Conservation (phyloP, 1,140 invertebrate species). For the Drosophila setifemur region DNA sequence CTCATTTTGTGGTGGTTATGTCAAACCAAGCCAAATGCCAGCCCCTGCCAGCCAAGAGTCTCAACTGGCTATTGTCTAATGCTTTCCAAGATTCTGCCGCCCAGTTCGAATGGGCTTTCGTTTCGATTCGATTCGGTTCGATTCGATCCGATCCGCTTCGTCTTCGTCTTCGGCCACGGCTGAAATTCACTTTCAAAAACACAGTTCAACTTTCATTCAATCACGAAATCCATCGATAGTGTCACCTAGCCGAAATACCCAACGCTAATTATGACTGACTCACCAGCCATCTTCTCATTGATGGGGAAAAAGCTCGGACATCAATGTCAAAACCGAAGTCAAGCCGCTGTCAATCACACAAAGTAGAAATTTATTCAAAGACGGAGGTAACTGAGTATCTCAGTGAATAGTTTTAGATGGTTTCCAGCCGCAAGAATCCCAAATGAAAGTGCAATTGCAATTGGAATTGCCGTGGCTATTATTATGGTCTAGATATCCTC, state of each 20-base stretch:
- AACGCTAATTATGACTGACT: conserved; percentile 59
- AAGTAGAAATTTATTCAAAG: conserved; percentile 46
- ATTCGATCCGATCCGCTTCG: conserved; percentile 12
- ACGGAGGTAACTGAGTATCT: neutral
- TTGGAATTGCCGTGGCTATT: conserved; percentile 32
- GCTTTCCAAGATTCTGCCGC: conserved; percentile 37
- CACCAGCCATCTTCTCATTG: neutral
- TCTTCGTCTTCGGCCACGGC: conserved; percentile 30
- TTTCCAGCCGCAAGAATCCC: conserved; percentile 22
- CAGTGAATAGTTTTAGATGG: neutral
- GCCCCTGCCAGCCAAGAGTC: neutral
- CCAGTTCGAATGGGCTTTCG: conserved; percentile 22
- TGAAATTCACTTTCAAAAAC: conserved; percentile 61
- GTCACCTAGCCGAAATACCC: conserved; percentile 55
- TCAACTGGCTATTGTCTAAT: conserved; percentile 38
- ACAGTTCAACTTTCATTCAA: conserved; percentile 61
- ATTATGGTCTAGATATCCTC: conserved; percentile 42
- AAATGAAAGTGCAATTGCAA: conserved; percentile 43
- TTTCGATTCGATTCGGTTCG: conserved; percentile 18
- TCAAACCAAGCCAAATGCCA: conserved; percentile 51
- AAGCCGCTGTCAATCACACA: conserved; percentile 35
- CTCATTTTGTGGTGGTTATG: conserved; percentile 43
- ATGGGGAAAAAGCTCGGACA: conserved; percentile 3
- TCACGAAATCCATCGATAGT: conserved; percentile 53
- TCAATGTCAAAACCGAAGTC: conserved; percentile 41